Conservation (phyloP, 2,797 vertebrate species). For the Novumbra hubbsi region DNA sequence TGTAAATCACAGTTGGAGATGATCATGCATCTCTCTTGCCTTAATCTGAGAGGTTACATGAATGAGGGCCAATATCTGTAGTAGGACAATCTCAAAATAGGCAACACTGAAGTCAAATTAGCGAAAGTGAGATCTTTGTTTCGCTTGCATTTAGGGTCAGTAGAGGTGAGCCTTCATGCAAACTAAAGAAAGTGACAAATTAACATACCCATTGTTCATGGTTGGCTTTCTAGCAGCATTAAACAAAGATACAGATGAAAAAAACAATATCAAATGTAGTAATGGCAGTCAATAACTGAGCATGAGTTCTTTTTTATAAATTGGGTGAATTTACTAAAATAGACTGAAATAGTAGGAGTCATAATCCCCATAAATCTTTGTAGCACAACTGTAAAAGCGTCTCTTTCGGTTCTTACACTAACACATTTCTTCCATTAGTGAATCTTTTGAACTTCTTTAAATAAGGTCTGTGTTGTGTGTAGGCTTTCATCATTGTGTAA, state of each 20-base stretch:
- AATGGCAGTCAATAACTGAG: conserved; percentile 34
- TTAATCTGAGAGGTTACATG: no score
- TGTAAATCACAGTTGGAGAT: no score
- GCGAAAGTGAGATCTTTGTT: conserved; percentile 38
- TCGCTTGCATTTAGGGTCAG: conserved; percentile 28
- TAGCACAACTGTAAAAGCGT: no score
- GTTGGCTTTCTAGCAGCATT: conserved; percentile 80
- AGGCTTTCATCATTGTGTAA: no score
- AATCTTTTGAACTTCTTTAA: no score
- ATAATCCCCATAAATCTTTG: no score
- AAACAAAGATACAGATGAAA: conserved; percentile 75
- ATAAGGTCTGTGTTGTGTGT: neutral
- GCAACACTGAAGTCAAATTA: conserved; percentile 61
- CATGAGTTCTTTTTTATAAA: conserved; percentile 35
- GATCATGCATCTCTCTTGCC: no score
- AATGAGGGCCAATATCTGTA: no score
- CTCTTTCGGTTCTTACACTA: no score
- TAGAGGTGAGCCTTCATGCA: conserved; percentile 63
- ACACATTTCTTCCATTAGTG: no score
- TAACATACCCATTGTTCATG: conserved; percentile 87
- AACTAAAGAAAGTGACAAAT: conserved; percentile 60
- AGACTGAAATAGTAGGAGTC: no score
- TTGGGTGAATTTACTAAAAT: neutral
- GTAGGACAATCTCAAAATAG: conserved; percentile 54
- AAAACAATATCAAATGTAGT: conserved; percentile 54